Evolutionary conservation across 92 coral and sea anemone genomes (phyloP).

Genomic region (Pocillopora meandrina): DNA sequence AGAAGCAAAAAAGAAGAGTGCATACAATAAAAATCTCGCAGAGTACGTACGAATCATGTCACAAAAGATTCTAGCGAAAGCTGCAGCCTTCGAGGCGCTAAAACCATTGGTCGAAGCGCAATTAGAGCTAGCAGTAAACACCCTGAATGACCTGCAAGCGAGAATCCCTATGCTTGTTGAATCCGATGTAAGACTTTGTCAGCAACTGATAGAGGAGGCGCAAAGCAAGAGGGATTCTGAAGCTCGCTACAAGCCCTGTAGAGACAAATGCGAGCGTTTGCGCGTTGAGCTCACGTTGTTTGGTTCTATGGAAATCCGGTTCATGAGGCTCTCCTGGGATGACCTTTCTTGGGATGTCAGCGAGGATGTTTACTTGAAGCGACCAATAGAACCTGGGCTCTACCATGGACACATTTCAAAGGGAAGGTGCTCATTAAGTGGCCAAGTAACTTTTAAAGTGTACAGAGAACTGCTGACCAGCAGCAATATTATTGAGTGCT

Average conservation of each 20-base stretch:
- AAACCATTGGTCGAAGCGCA: slow-evolving; percentile 18
- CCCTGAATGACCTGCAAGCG: not conserved
- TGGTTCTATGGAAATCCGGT: slow-evolving; percentile 6
- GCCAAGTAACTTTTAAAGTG: slow-evolving; percentile 11
- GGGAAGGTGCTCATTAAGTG: not conserved
- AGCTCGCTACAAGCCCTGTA: no score
- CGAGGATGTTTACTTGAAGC: not conserved
- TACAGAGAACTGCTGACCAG: not conserved
- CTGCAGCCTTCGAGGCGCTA: not conserved
- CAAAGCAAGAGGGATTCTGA: no score
- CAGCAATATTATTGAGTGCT: slow-evolving; percentile 9
- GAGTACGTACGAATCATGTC: not conserved
- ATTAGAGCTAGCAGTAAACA: not conserved
- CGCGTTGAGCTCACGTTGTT: slow-evolving; percentile 19
- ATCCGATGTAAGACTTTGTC: no score
- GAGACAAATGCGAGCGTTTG: slow-evolving; percentile 1
- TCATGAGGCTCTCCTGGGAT: slow-evolving; percentile 9
- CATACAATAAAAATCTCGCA: slow-evolving; percentile 19
- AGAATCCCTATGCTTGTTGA: slow-evolving; percentile 30
- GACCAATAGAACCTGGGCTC: slow-evolving; percentile 5
- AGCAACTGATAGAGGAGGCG: no score
- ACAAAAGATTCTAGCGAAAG: slow-evolving; percentile 1
- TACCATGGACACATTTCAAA: slow-evolving; percentile 29
- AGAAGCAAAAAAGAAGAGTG: not conserved
- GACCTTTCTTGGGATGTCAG: slow-evolving; percentile 35